Base-by-base conservation (phyloP, 2,888 invertebrate genomes). In the Caenorhabditis zanzibari region DNA sequence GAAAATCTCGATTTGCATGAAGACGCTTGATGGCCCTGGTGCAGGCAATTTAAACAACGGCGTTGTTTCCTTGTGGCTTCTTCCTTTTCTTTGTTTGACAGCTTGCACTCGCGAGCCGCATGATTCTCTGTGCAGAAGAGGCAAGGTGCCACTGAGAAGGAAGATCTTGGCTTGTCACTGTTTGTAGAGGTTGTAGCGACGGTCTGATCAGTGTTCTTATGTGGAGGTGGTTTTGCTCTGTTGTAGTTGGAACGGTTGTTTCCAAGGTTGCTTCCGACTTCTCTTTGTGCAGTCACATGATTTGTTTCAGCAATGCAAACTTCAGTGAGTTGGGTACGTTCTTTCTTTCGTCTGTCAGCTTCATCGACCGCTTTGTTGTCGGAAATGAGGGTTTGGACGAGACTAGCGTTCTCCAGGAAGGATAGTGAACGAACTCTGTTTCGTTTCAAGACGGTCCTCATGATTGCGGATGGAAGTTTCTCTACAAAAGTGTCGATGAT, bases 11-110 rank as follows among this genome's bases (percentile, higher is more conserved):
- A 61, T 14, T 35, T 61, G 22, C 61, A 61, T 19, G 16, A 19
- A n/a, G n/a, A n/a, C n/a, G n/a, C n/a, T n/a, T n/a, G n/a, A n/a
- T n/a, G n/a, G n/a, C n/a, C n/a, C n/a, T n/a, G n/a, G n/a, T n/a
- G n/a, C 19, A 61, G 38, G 10, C 61, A 61, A 38, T 61, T 61
- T 10, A 19, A 2, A 19, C 61, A 61, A n/a, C n/a, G n/a, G n/a
- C n/a, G n/a, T n/a, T n/a, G n/a, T n/a, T n/a, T n/a, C n/a, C n/a
- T n/a, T n/a, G n/a, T n/a, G n/a, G n/a, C n/a, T n/a, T n/a, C n/a
- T n/a, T n/a, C n/a, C n/a, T n/a, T n/a, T n/a, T n/a, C n/a, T n/a
- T n/a, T n/a, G n/a, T n/a, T n/a, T n/a, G n/a, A n/a, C n/a, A n/a
- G n/a, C n/a, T n/a, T n/a, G n/a, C n/a, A n/a, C n/a, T n/a, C n/a